These are phyloP conservation scores for Melipona bicolor DNA, from an alignment of 2,888 invertebrate genomes.

Conservation along the genomic window DNA sequence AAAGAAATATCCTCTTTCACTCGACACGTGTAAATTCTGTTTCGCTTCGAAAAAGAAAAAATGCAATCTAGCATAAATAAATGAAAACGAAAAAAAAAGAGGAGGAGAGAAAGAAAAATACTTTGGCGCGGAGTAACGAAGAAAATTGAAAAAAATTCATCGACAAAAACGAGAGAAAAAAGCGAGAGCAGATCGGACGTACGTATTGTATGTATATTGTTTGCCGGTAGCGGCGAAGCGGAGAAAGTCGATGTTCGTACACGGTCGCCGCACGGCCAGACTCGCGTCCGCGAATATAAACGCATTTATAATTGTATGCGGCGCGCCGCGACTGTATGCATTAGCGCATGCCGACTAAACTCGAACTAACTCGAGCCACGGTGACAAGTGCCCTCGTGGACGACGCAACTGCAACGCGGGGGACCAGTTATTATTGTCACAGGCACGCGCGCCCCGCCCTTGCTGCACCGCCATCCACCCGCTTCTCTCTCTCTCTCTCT, in stretches of 20 bases:
- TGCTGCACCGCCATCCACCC: slow-evolving; percentile 43
- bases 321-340: slow-evolving; percentile 57
- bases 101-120: background rate
- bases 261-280: slow-evolving; percentile 12
- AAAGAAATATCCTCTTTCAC: too few species aligned
- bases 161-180: background rate
- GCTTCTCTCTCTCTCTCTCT: background rate
- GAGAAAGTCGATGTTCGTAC: slow-evolving; percentile 48
- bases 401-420: slow-evolving; percentile 63
- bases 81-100: background rate
- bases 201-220: background rate
- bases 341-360: slow-evolving; percentile 70
- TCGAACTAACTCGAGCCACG: slow-evolving; percentile 62
- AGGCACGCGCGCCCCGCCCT: slow-evolving; percentile 66
- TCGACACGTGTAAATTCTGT: too few species aligned
- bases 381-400: slow-evolving; percentile 72
- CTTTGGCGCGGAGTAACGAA: background rate
- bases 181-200: background rate
- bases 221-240: slow-evolving; percentile 17
- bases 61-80: too few species aligned
- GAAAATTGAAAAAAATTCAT: background rate
- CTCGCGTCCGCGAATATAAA: slow-evolving; percentile 28
- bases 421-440: slow-evolving; percentile 74
- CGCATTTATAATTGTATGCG: slow-evolving; percentile 58
- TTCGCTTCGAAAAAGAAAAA: too few species aligned